Conservation (phyloP, 2,113 vertebrate species). For the Siniperca knerii region DNA sequence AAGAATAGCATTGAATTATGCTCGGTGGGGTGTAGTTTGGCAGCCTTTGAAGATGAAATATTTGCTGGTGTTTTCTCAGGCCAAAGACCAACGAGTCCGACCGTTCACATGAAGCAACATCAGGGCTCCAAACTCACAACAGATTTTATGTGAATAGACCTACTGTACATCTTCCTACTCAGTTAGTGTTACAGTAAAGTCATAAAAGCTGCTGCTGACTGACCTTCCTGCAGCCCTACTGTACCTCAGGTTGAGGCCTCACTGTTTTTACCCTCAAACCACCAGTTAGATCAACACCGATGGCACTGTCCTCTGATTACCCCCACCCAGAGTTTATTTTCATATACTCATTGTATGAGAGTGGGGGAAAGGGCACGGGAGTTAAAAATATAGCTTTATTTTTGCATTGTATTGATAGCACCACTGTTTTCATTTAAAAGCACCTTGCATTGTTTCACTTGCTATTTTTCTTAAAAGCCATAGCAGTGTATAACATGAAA, state of each 20-base stretch:
- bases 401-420: not conserved
- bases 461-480: not conserved
- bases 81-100: slow-evolving; percentile 28
- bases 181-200: not conserved
- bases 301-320: slow-evolving; percentile 41
- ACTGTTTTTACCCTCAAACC: slow-evolving; percentile 39
- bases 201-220: not conserved
- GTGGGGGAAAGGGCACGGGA: slow-evolving; percentile 15
- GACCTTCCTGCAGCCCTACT: not conserved
- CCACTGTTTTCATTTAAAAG: not conserved
- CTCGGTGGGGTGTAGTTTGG: slow-evolving; percentile 67
- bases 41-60: slow-evolving; percentile 77
- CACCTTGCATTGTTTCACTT: slow-evolving; percentile 22
- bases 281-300: slow-evolving; percentile 46
- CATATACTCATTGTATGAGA: slow-evolving; percentile 40
- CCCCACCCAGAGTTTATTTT: slow-evolving; percentile 56
- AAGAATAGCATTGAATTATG: slow-evolving; percentile 76
- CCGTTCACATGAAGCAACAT: slow-evolving; percentile 32
- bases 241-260: slow-evolving; percentile 24
- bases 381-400: slow-evolving; percentile 46
- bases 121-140: slow-evolving; percentile 4
- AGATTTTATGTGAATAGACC: no score
- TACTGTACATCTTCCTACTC: not conserved
- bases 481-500: not conserved
- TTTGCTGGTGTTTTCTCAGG: slow-evolving; percentile 76